Base-by-base conservation (phyloP, 2,113 vertebrate genomes). In the Ophthalmolycus amberensis region DNA sequence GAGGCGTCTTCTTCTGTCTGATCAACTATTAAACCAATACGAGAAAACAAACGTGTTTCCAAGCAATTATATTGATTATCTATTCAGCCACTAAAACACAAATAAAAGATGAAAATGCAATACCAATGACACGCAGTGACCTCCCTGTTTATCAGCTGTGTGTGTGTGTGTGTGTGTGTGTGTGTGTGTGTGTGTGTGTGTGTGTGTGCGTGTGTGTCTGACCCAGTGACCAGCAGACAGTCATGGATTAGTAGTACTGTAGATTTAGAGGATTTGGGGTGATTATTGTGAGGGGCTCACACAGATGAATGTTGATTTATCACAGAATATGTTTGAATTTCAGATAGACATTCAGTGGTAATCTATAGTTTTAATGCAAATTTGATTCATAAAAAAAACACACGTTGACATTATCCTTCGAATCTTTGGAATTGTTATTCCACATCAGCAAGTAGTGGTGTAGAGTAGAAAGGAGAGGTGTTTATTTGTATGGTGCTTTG, bases 181-280 rank as follows among this genome's bases (percentile, higher is more conserved):
- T 29, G 40, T n/a, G 34, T 65, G 80, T 70, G 37, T 59, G 67
- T 52, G 69, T 44, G 68, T 59, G 73, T 60, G 56, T 65, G 62
- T 63, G 38, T 42, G 77, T 25, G 18, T 64, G 15, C 29, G 52
- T 75, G 56, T 44, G 48, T 66, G 78, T 79, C 25, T 90, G 88
- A 88, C 85, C 87, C 69, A 87, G 74, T 85, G 80, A 89, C 77
- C 85, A 63, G 72, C 86, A 86, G 77, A 85, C 85, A 79, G 63
- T 77, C 83, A 68, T 65, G 75, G 87, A 91, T 87, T 89, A 88
- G 60, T 59, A 32, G 7, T 29, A 74, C 48, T 63, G 71, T 73
- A 74, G 86, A 80, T 77, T 80, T 69, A 65, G 2, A 27, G 50
- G 29, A 56, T 15, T 14, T 64, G 22, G 52, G 80, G 32, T 71